Evolutionary conservation across 2,797 vertebrate genomes (phyloP).

Genomic region (Champsocephalus esox): DNA sequence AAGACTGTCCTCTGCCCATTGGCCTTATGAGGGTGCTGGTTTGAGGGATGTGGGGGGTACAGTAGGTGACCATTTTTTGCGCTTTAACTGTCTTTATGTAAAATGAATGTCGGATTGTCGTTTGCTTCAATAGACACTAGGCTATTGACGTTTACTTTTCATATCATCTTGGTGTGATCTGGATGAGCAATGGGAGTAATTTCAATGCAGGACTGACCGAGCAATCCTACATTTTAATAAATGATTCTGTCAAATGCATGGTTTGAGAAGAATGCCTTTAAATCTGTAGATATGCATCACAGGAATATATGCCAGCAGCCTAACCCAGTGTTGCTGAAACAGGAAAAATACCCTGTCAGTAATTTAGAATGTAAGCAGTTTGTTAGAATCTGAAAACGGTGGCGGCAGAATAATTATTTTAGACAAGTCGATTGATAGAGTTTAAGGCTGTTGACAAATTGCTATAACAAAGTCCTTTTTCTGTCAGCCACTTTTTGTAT

Average conservation of each 20-base stretch:
- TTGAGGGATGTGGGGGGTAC: not conserved
- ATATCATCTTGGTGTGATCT: constrained; percentile 71
- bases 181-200: constrained; percentile 76
- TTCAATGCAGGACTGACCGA: constrained; percentile 68
- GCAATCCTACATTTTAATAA: constrained; percentile 81
- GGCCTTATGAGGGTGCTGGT: constrained; percentile 10
- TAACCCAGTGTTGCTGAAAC: constrained; percentile 68
- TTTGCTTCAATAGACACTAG: constrained; percentile 59
- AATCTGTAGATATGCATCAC: constrained; percentile 78
- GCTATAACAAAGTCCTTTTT: constrained; percentile 77
- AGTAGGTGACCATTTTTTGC: constrained; percentile 22
- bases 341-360: constrained; percentile 78
- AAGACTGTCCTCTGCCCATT: constrained; percentile 15
- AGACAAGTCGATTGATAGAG: constrained; percentile 83
- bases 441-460: constrained; percentile 78
- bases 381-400: constrained; percentile 75
- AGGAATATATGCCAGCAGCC: constrained; percentile 71
- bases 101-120: constrained; percentile 41
- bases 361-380: constrained; percentile 79
- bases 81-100: constrained; percentile 35
- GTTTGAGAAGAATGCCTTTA: constrained; percentile 78
- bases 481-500: constrained; percentile 79
- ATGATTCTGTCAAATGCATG: constrained; percentile 78
- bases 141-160: constrained; percentile 67
- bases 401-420: constrained; percentile 79